Evolutionary conservation across 2,888 invertebrate genomes (phyloP).

Genomic region (Itoplectis maculator): DNA sequence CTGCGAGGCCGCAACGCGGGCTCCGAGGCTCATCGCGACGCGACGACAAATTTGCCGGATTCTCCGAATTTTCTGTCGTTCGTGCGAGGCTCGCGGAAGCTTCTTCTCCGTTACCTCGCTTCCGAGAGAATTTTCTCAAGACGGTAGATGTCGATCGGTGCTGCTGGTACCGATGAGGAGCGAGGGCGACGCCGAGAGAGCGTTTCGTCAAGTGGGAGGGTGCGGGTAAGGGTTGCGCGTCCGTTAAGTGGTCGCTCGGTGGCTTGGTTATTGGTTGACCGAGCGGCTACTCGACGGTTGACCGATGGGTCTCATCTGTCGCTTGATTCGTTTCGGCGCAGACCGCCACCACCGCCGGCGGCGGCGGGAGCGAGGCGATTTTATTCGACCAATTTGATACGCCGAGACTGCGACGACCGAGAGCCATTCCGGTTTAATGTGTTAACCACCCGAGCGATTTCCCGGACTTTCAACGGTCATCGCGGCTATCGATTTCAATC

Average conservation of each 20-base stretch:
- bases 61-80: conserved; percentile 48
- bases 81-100: conserved; percentile 28
- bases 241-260: conserved; percentile 13
- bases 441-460: not conserved
- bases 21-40: conserved; percentile 18
- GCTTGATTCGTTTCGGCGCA: conserved; percentile 24
- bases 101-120: too few relatives aligned
- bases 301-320: conserved; percentile 19
- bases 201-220: not conserved
- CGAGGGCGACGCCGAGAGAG: not conserved
- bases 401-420: not conserved
- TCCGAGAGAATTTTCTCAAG: not conserved
- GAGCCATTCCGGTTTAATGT: not conserved
- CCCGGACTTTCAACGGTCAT: not conserved
- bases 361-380: not conserved
- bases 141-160: not conserved
- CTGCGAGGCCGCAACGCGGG: conserved; percentile 25
- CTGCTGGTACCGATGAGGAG: not conserved
- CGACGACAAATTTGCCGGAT: conserved; percentile 55
- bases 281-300: conserved; percentile 23
- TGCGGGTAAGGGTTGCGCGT: conserved; percentile 3
- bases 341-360: not conserved
- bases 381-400: conserved; percentile 16
- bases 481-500: conserved; percentile 4
- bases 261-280: conserved; percentile 25